phyloP scores from a whole-genome alignment of 2,888 invertebrate species.

The Nomada fucata region DNA sequence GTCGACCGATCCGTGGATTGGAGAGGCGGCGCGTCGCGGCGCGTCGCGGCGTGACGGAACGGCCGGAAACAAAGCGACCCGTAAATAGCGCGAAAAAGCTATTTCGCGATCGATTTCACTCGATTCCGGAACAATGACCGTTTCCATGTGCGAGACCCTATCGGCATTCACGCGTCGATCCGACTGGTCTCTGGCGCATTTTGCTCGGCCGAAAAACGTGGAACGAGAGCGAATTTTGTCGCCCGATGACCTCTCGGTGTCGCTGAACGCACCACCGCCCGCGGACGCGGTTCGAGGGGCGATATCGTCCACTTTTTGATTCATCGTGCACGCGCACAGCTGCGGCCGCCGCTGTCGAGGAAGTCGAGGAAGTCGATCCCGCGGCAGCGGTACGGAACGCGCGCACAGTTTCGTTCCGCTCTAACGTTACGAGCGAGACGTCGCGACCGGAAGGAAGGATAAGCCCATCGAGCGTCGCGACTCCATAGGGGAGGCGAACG shows the following conservation, averaged over 20 bases:
- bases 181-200: neutral
- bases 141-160: slow-evolving; percentile 29
- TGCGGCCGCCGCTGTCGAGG: slow-evolving; percentile 25
- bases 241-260: slow-evolving; percentile 25
- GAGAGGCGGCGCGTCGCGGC: too few relatives aligned
- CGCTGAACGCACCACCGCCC: slow-evolving; percentile 34
- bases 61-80: slow-evolving; percentile 23
- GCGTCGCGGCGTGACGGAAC: neutral
- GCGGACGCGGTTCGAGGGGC: slow-evolving; percentile 15
- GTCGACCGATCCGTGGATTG: too few relatives aligned
- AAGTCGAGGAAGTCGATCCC: slow-evolving; percentile 35
- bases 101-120: slow-evolving; percentile 52
- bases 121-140: slow-evolving; percentile 40
- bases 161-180: neutral
- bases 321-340: slow-evolving; percentile 21
- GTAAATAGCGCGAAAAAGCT: slow-evolving; percentile 40
- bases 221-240: slow-evolving; percentile 1
- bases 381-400: slow-evolving; percentile 34
- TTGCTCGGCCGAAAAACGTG: slow-evolving; percentile 8
- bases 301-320: slow-evolving; percentile 37
- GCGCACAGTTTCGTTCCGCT: slow-evolving; percentile 42
- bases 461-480: slow-evolving; percentile 20
- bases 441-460: slow-evolving; percentile 24
- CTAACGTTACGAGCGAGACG: slow-evolving; percentile 13
- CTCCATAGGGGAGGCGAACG: neutral